Base-by-base conservation (phyloP, 2,113 vertebrate species). In the Neopipo cinnamomea region DNA sequence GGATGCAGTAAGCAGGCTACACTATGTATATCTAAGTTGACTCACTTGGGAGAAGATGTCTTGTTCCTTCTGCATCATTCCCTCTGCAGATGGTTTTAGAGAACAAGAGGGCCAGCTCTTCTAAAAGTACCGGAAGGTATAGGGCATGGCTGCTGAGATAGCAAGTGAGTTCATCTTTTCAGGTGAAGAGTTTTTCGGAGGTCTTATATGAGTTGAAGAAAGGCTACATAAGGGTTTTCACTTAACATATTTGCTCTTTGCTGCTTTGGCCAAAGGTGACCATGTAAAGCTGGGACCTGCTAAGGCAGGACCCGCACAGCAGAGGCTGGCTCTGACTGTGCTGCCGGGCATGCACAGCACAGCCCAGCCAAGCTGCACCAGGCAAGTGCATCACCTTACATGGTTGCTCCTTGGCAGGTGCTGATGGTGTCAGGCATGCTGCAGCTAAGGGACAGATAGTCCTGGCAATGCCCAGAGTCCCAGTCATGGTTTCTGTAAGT, bases 281-380 rank as follows among this genome's bases (percentile, higher is more conserved):
- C 10, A 5, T 0, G 1, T 56, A 52, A 72, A 79, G 25, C 27
- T n/a, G 44, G 28, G 55, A 31, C 31, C 8, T 41, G 39, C 12
- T 50, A 37, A 63, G 62, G 66, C 30, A 72, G 47, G 14, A 12
- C 11, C 62, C 17, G 49, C 25, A 5, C 15, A 52, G 41, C 63
- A 56, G 35, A 33, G 31, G 25, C 49, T 18, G 39, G 25, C 33
- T 75, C 4, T 0, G 6, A 33, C 76, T 23, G 33, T 27, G 80
- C 46, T 24, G 6, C 0, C 0, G 33, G 47, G 7, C 46, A n/a
- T 0, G 41, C 37, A 2, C n/a, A n/a, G 56, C 37, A 23, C n/a
- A 7, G 11, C 2, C 15, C 31, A 7, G 12, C 2, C 20, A 72
- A n/a, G 28, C 25, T 59, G 66, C 35, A 37, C 59, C 47, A 23